Percentiles rank a stretch among this genome's conserved stretches.
Evolutionary conservation across 2,797 vertebrate species (phyloP).

Genomic region (Phalanger gymnotis): DNA sequence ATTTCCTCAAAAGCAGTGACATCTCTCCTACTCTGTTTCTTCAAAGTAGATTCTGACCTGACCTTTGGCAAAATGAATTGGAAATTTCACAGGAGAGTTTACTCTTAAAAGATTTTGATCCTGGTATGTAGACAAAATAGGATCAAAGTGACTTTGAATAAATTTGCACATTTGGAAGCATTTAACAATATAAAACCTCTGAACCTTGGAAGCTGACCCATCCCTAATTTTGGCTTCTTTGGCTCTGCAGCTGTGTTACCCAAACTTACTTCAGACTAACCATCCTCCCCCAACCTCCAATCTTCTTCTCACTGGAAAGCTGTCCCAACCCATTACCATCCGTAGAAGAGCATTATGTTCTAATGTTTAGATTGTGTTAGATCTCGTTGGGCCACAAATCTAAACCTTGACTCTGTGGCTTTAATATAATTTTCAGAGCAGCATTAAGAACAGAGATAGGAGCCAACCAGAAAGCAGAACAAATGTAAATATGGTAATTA

Average conservation of each 20-base stretch:
- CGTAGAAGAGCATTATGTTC: conserved; percentile 45
- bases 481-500: conserved; percentile 63
- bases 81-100: conserved; percentile 50
- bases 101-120: conserved; percentile 46
- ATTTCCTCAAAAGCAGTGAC: neutral
- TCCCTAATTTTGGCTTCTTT: conserved; percentile 50
- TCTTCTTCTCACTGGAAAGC: conserved; percentile 28
- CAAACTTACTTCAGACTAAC: neutral
- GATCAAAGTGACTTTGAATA: conserved; percentile 47
- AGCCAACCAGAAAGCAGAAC: conserved; percentile 55
- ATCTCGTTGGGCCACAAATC: conserved; percentile 61
- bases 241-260: conserved; percentile 28
- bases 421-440: conserved; percentile 68
- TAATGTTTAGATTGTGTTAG: conserved; percentile 51
- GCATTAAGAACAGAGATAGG: conserved; percentile 68
- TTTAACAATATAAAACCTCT: conserved; percentile 48
- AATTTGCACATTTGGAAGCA: conserved; percentile 62
- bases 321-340: neutral
- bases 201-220: conserved; percentile 46
- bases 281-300: neutral
- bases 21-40: neutral
- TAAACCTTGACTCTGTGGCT: conserved; percentile 64
- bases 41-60: conserved; percentile 15
- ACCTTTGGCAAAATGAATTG: conserved; percentile 29
- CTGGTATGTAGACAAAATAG: conserved; percentile 48